These are phyloP conservation scores for Clarias macrocephalus DNA, from an alignment of 2,113 vertebrate genomes.

Conservation along the genomic window DNA sequence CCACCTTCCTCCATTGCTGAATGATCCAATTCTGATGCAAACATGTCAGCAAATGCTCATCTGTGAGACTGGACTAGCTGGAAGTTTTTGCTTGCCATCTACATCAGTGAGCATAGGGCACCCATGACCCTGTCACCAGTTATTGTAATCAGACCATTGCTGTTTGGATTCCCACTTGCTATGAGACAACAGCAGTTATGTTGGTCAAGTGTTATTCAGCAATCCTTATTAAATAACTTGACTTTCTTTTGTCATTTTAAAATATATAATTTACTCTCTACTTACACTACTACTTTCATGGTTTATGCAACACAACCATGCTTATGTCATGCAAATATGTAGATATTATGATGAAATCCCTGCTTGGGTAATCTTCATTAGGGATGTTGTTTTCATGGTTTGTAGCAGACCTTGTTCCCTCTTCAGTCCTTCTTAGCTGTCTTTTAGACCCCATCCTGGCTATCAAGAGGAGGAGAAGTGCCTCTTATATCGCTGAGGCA, in stretches of 20 bases:
- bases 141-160: background rate
- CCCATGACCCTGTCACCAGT: too few species aligned
- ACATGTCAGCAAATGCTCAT: too few species aligned
- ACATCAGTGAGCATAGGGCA: too few species aligned
- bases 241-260: slow-evolving; percentile 31
- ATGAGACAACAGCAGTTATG: background rate
- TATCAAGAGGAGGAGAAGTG: slow-evolving; percentile 42
- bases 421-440: slow-evolving; percentile 20
- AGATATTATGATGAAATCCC: slow-evolving; percentile 21
- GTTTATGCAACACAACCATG: background rate
- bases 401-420: slow-evolving; percentile 22
- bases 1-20: too few species aligned
- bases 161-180: background rate
- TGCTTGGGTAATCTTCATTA: slow-evolving; percentile 38
- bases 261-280: background rate
- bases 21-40: too few species aligned
- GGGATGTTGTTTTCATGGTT: slow-evolving; percentile 40
- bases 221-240: slow-evolving; percentile 25
- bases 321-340: background rate
- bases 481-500: slow-evolving; percentile 32
- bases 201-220: slow-evolving; percentile 15
- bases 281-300: background rate
- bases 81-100: too few species aligned
- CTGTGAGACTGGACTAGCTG: too few species aligned
- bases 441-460: slow-evolving; percentile 26